Evolutionary conservation across 2,797 vertebrate species (phyloP), one percentile per base, ranked within the genome.

Genomic region (Ispidina lecontei): DNA sequence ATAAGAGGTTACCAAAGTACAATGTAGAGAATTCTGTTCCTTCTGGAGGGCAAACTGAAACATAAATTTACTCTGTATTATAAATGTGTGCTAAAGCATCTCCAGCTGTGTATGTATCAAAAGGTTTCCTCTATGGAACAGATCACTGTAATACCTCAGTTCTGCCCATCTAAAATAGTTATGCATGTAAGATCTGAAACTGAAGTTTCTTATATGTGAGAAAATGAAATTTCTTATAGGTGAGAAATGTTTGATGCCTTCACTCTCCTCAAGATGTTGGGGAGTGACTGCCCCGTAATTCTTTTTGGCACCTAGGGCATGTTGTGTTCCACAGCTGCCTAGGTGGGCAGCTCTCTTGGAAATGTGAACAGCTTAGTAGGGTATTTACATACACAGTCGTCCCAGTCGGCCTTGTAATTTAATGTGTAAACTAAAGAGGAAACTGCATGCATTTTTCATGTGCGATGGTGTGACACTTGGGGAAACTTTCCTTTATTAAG

Each of bases 381-480:
- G 37, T 49, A 15, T 87, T 90, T 79, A 62, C 64, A 65, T 20
- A 3, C 33, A 18, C 56, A 25, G 6, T 15, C 16, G 0, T 49
- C 23, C 16, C 39, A 0, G 28, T 79, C 0, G 16, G 46, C 28
- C 44, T 39, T 56, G 81, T 79, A 76, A 79, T n/a, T 51, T 54
- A 58, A 77, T 52, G 75, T 80, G 81, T 68, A 39, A 83, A 21
- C 76, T 64, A 39, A 51, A 77, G 9, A 74, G 84, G 82, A 85
- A 59, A 85, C 58, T 17, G 8, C 79, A 39, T 94, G 69, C 76
- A 74, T 87, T 89, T 93, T 89, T 85, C 89, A 70, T 80, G 79
- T 82, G 11, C 68, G 75, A 14, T 4, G 39, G 56, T 80, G 58
- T n/a, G 54, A 39, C 65, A 28, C 68, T 16, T 0, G 33, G 81